Percentiles rank a stretch among this genome's conserved stretches.
phyloP scores from a whole-genome alignment of 2,113 vertebrate genomes.

The Callipepla squamata region DNA sequence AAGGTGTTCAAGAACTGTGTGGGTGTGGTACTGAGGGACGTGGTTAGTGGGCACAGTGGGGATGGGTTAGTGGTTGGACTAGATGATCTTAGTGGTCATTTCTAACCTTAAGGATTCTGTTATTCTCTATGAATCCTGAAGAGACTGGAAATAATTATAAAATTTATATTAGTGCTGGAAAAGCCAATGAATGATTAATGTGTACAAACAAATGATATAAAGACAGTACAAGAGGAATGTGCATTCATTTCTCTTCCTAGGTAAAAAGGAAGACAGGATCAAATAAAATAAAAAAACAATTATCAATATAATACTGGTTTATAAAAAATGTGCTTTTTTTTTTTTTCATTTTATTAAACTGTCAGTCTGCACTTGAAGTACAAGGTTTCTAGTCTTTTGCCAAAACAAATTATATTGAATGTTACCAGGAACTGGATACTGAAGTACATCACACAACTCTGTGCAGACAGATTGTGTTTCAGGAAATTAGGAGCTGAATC shows the following conservation, averaged over 20 bases:
- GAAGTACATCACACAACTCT: not conserved
- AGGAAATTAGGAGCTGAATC: not conserved
- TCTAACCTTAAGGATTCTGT: too few relatives aligned
- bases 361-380: not conserved
- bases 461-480: not conserved
- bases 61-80: too few relatives aligned
- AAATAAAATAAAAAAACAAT: not conserved
- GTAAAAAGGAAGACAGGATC: not conserved
- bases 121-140: not conserved
- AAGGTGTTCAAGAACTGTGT: too few relatives aligned
- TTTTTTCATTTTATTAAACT: not conserved
- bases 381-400: not conserved
- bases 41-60: too few relatives aligned
- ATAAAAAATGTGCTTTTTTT: not conserved
- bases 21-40: too few relatives aligned
- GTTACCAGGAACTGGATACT: not conserved
- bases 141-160: not conserved
- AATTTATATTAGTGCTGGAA: not conserved
- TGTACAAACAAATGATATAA: not conserved
- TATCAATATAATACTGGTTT: not conserved
- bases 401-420: not conserved
- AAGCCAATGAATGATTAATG: not conserved
- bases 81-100: too few relatives aligned
- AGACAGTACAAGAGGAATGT: not conserved
- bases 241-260: not conserved